Conservation (phyloP, 2,888 invertebrate genomes). For the Hypolimnas misippus region DNA sequence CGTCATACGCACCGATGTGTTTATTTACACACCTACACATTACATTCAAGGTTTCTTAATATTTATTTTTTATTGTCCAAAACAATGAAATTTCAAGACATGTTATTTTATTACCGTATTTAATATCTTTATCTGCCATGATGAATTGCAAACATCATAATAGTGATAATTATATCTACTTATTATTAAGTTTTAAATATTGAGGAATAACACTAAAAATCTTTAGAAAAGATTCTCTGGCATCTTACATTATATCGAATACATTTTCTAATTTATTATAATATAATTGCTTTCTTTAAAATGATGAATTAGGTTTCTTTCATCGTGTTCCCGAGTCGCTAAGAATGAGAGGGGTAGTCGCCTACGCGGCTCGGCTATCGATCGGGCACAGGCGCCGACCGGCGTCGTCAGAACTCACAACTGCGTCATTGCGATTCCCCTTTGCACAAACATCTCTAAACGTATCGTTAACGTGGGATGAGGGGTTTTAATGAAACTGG, state of each 20-base stretch:
- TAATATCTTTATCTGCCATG: neutral
- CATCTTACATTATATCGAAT: too few species aligned
- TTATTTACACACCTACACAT: conserved; percentile 34
- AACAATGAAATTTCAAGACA: conserved; percentile 22
- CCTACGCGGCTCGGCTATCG: conserved; percentile 71
- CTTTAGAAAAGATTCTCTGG: too few species aligned
- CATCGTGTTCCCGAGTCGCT: conserved; percentile 31
- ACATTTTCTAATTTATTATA: too few species aligned
- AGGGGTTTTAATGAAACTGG: neutral
- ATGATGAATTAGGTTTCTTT: conserved; percentile 18
- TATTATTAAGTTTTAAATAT: neutral
- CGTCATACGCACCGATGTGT: conserved; percentile 28
- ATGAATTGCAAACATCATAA: neutral
- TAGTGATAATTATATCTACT: neutral
- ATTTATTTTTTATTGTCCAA: conserved; percentile 34
- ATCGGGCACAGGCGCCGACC: conserved; percentile 69
- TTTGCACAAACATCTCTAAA: conserved; percentile 40
- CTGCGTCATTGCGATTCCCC: conserved; percentile 71
- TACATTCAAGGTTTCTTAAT: conserved; percentile 55
- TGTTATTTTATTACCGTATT: neutral
- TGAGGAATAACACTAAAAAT: too few species aligned
- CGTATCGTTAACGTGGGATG: conserved; percentile 1
- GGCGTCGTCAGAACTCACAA: conserved; percentile 68
- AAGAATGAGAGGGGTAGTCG: conserved; percentile 60
- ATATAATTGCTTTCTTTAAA: too few species aligned